Conservation (phyloP, 2,888 invertebrate genomes). For the Sclerodermus sp. region DNA sequence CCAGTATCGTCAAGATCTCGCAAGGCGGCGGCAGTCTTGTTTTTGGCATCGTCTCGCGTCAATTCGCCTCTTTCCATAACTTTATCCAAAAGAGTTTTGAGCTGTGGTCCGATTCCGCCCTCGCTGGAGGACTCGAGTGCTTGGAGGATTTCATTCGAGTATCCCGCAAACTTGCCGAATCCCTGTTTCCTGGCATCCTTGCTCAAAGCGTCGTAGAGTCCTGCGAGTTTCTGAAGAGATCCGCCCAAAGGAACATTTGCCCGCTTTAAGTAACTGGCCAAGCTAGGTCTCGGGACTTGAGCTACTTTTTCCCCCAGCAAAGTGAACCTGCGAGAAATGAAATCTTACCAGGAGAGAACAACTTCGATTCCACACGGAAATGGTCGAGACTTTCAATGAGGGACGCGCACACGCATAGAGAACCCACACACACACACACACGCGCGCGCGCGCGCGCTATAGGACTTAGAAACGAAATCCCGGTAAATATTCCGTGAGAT, state of each 20-base stretch:
- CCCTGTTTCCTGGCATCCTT: slow-evolving; percentile 68
- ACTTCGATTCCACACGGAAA: too few relatives aligned
- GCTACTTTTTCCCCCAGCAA: slow-evolving; percentile 47
- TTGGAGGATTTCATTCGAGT: slow-evolving; percentile 63
- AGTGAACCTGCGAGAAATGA: slow-evolving; percentile 33
- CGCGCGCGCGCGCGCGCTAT: too few relatives aligned
- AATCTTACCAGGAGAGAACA: too few relatives aligned
- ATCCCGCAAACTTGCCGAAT: slow-evolving; percentile 67
- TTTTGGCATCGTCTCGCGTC: slow-evolving; percentile 64
- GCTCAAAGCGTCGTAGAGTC: slow-evolving; percentile 67
- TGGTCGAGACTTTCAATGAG: too few relatives aligned
- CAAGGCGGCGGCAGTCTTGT: slow-evolving; percentile 62
- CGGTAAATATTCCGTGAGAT: too few relatives aligned
- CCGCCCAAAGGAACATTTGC: slow-evolving; percentile 63
- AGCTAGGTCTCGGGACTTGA: slow-evolving; percentile 49
- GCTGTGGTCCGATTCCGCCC: slow-evolving; percentile 65
- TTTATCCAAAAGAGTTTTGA: slow-evolving; percentile 63
- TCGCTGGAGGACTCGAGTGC: slow-evolving; percentile 61
- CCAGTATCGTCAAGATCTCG: slow-evolving; percentile 63
- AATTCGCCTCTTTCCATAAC: slow-evolving; percentile 65
- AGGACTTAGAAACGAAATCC: too few relatives aligned
- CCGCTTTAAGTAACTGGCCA: slow-evolving; percentile 52
- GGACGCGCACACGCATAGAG: too few relatives aligned
- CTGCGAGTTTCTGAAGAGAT: slow-evolving; percentile 64
- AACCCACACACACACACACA: too few relatives aligned